phyloP scores from a whole-genome alignment of 1,140 invertebrate genomes.

The Drosophila tropicalis region DNA sequence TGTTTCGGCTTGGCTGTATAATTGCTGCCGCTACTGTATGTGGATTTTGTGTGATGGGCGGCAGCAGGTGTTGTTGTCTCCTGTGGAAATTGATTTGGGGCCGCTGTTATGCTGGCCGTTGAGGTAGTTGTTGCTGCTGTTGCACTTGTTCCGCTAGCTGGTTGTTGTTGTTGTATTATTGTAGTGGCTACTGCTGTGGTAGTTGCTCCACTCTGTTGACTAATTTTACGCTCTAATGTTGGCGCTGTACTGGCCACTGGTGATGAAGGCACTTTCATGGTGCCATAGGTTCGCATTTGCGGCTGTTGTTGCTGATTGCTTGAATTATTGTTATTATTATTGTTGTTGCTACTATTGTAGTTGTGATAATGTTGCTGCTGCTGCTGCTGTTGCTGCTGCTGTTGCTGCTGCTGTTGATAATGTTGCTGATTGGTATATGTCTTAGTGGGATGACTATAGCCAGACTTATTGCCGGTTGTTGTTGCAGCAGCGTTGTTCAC shows the following conservation, averaged over 20 bases:
- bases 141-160: slow-evolving; percentile 15
- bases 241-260: slow-evolving; percentile 69
- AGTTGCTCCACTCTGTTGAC: slow-evolving; percentile 43
- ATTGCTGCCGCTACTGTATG: slow-evolving; percentile 28
- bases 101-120: slow-evolving; percentile 76
- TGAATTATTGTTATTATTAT: slow-evolving; percentile 33
- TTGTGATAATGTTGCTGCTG: slow-evolving; percentile 53
- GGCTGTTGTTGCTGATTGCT: slow-evolving; percentile 58
- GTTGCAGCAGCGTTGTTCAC: slow-evolving; percentile 59
- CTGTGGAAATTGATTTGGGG: slow-evolving; percentile 73
- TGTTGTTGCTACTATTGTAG: slow-evolving; percentile 51
- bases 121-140: slow-evolving; percentile 69
- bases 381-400: slow-evolving; percentile 53
- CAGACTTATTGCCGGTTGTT: neutral
- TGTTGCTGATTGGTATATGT: slow-evolving; percentile 63
- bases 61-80: slow-evolving; percentile 31
- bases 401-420: slow-evolving; percentile 55
- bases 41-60: slow-evolving; percentile 23
- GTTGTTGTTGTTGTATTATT: slow-evolving; percentile 18
- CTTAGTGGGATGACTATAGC: slow-evolving; percentile 48
- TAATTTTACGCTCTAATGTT: slow-evolving; percentile 64
- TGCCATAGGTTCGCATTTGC: slow-evolving; percentile 73
- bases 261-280: slow-evolving; percentile 80
- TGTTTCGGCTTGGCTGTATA: slow-evolving; percentile 11
- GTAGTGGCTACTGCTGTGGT: slow-evolving; percentile 33